Percentiles rank a stretch among this genome's conserved stretches.
phyloP scores from a whole-genome alignment of 1,140 invertebrate species.

The Philaenus spumarius region DNA sequence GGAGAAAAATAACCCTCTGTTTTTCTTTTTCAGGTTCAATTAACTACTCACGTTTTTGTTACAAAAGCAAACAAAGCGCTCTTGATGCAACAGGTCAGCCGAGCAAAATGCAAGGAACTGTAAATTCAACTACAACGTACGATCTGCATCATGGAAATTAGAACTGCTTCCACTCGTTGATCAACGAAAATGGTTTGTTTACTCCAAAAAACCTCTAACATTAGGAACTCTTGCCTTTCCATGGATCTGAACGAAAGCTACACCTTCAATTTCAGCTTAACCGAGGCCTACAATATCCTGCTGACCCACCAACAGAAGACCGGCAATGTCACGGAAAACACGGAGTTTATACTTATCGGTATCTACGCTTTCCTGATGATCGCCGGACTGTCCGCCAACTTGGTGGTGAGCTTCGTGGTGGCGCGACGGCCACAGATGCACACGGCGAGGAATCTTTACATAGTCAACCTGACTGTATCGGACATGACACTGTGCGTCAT shows the following conservation, averaged over 20 bases:
- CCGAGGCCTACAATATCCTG: conserved; percentile 29
- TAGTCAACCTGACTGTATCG: conserved; percentile 52
- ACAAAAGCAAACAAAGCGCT: no score
- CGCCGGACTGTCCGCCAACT: conserved; percentile 39
- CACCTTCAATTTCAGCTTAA: conserved; percentile 30
- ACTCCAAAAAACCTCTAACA: background rate
- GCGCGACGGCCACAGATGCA: conserved; percentile 41
- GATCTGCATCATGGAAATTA: no score
- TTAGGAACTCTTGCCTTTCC: conserved; percentile 6
- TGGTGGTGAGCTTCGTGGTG: conserved; percentile 40
- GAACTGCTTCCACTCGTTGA: no score
- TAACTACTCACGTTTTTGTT: no score
- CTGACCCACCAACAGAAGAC: conserved; percentile 21
- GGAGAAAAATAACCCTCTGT: no score
- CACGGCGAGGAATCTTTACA: conserved; percentile 54
- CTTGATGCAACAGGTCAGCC: no score
- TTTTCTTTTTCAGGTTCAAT: no score
- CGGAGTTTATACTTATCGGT: conserved; percentile 32
- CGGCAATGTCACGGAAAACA: conserved; percentile 22
- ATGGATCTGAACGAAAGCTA: conserved; percentile 27
- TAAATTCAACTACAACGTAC: no score
- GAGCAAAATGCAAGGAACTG: no score
- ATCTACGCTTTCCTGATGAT: conserved; percentile 39
- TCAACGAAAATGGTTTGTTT: no score
- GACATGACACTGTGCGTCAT: conserved; percentile 51